These are phyloP conservation scores for Orbicella faveolata DNA, from an alignment of 64 coral and sea anemone genomes.

Conservation along the genomic window DNA sequence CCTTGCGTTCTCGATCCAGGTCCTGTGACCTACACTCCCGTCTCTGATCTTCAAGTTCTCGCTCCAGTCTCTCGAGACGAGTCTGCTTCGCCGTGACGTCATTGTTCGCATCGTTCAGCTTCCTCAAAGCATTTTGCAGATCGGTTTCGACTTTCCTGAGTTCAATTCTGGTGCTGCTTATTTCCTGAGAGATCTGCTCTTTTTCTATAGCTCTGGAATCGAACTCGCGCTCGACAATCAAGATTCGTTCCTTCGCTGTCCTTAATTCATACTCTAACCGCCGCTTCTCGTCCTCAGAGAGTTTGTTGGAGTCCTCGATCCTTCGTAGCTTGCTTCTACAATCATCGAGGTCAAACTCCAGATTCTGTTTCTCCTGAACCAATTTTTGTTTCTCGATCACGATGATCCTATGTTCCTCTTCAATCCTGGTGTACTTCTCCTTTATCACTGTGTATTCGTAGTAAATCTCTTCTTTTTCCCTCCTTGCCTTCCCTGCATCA, in stretches of 20 bases:
- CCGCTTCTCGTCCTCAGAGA: constrained; percentile 26
- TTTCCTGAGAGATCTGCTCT: constrained; percentile 29
- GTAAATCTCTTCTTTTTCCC: constrained; percentile 72
- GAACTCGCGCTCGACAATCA: constrained; percentile 30
- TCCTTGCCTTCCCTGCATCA: background rate
- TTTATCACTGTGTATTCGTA: constrained; percentile 65
- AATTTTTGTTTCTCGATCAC: constrained; percentile 52
- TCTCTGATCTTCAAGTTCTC: constrained; percentile 64
- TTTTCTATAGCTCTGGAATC: constrained; percentile 26
- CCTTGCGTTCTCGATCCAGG: constrained; percentile 3
- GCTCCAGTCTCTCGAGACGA: constrained; percentile 49
- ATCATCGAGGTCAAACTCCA: constrained; percentile 19
- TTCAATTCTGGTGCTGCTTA: constrained; percentile 28
- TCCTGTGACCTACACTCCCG: constrained; percentile 9
- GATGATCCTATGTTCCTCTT: constrained; percentile 57
- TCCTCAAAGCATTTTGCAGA: constrained; percentile 33
- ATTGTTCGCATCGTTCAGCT: constrained; percentile 53
- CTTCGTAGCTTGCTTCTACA: constrained; percentile 9
- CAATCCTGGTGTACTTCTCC: constrained; percentile 59
- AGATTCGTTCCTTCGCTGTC: constrained; percentile 52
- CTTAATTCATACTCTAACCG: constrained; percentile 54
- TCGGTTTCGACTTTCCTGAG: constrained; percentile 64
- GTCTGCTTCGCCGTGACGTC: constrained; percentile 51
- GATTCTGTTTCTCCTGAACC: constrained; percentile 48
- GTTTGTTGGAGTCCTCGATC: background rate